These are phyloP conservation scores for Ectropis crepuscularia DNA, from an alignment of 2,888 invertebrate genomes.

Conservation along the genomic window DNA sequence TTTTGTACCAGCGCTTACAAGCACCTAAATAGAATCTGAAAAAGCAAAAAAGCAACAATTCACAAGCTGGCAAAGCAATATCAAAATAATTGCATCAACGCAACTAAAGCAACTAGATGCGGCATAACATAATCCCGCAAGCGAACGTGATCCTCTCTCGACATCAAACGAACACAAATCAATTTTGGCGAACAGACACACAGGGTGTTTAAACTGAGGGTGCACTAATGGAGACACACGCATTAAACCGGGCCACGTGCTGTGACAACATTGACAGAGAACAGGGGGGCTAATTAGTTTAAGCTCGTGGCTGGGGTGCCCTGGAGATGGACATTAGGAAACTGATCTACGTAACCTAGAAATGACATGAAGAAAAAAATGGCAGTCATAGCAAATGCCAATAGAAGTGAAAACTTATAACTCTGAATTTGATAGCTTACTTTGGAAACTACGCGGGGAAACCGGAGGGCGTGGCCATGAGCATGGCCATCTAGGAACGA, in stretches of 20 bases:
- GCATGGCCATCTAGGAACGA: too few species aligned
- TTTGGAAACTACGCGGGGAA: too few species aligned
- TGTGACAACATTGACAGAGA: slow-evolving; percentile 78
- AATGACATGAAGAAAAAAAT: background rate
- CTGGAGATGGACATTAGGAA: slow-evolving; percentile 45
- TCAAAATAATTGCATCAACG: slow-evolving; percentile 15
- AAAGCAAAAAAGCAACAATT: slow-evolving; percentile 2
- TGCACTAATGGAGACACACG: slow-evolving; percentile 82
- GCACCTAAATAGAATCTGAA: background rate
- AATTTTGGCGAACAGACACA: slow-evolving; percentile 80
- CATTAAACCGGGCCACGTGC: slow-evolving; percentile 81
- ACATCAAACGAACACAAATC: slow-evolving; percentile 74
- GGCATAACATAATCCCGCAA: background rate
- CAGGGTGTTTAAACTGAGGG: slow-evolving; percentile 78
- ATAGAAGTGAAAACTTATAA: too few species aligned
- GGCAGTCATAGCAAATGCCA: too few species aligned
- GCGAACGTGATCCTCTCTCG: slow-evolving; percentile 40
- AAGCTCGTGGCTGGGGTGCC: slow-evolving; percentile 70
- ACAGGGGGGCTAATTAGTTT: slow-evolving; percentile 83
- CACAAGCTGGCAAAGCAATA: background rate
- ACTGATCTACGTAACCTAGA: slow-evolving; percentile 17
- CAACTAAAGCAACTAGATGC: slow-evolving; percentile 23
- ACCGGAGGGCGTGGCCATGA: too few species aligned
- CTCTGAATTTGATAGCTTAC: too few species aligned
- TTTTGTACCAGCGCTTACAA: too few species aligned